Base-by-base conservation (phyloP, 2,113 vertebrate species). In the Pimephales promelas region DNA sequence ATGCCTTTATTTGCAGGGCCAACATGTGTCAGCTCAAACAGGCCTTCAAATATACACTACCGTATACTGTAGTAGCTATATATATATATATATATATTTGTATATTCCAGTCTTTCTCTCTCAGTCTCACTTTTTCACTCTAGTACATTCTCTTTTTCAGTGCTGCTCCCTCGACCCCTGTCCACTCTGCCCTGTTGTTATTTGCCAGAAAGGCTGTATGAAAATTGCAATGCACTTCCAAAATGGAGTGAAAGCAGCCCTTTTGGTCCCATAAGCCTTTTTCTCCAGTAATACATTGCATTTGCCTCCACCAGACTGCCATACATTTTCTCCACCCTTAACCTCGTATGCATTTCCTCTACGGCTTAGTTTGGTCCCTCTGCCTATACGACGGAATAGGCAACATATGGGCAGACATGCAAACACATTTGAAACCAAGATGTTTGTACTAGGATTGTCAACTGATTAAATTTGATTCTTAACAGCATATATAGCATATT, bases 201-300 rank as follows among this genome's bases (percentile, higher is more conserved):
- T 87, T 90, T 88, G 85, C 72, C 81, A 83, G 76, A 59, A 86
- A 54, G 59, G 11, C 57, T 82, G 84, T 83, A 89, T 87, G 86
- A 85, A 90, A 88, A 90, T 91, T 83, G 77, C 82, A 77, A 83
- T 64, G 85, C 90, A 85, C 82, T 87, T 89, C 89, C 86, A 88
- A 88, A 87, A 89, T 79, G 87, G 84, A 85, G 68, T 83, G 86
- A 89, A 82, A 86, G 79, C 85, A 87, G 79, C 73, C 74, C 83
- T 70, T 56, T 75, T 5, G 10, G 85, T 85, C 84, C 84, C 86
- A 81, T 26, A 80, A 84, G 81, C 80, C 83, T 54, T 86, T 88
- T 89, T 87, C 86, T 83, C 82, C 71, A 86, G 87, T 88, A 91
- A 88, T 88, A 89, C 88, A 87, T 91, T 92, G 92, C 81, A 92